Base-by-base conservation (phyloP, 1,140 invertebrate species). In the Papilio machaon region DNA sequence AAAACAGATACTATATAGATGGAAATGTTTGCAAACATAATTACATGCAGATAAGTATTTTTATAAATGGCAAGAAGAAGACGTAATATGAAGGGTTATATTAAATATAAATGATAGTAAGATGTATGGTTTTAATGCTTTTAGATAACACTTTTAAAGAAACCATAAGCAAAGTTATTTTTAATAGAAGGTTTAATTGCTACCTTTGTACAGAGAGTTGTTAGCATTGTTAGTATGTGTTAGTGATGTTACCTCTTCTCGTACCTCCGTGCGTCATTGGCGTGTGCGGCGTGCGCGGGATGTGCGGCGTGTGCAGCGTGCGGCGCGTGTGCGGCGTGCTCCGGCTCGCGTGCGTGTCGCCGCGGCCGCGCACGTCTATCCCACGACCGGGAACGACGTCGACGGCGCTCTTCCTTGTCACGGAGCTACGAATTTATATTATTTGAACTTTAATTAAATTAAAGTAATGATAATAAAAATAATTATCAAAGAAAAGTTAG, bases 381-480 rank as follows among this genome's bases (percentile, higher is more conserved):
- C 88, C 90, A 90, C 75, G 91, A 91, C 6, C 90, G 87, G 10
- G 91, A 92, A 3, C 90, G 86, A 0, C 89, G 86, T 0, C 90
- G 83, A 0, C 91, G 85, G 0, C 91, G 86, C 8, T 90, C 89
- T 0, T 89, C 89, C 43, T 87, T 90, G 52, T 93, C 91, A 3
- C 90, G 88, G 0, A 84, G n/a, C 91, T 91, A 81, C 2, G 7
- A 6, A 81, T 8, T 52, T 30, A 30, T 30, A 30, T 30, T 30
- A 30, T 30, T 30, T 30, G 0, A 30, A 30, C 23, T 1, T 30
- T 30, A 30, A 30, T 30, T 30, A 30, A 30, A 30, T 30, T 30
- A 30, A 30, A 30, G 23, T 30, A 1, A 30, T 30, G 2, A 54
- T 17, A 54, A 17, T n/a, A n/a, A n/a, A 2, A 15, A 54, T 17